phyloP scores from a whole-genome alignment of 2,888 invertebrate genomes.

The Timandra comae region DNA sequence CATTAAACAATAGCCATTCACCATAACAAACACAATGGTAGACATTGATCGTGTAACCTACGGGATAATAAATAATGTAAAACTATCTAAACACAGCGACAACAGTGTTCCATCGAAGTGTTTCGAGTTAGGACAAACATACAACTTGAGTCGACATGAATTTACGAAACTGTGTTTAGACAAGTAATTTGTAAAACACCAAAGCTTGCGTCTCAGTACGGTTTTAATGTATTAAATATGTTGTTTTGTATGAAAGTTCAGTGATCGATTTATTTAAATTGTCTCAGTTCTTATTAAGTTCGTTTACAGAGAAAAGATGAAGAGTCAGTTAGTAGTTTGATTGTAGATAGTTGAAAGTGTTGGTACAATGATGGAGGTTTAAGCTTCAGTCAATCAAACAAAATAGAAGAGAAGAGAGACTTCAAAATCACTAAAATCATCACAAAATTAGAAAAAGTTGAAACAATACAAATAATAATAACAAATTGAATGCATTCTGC shows the following conservation, averaged over 20 bases:
- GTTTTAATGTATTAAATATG: slow-evolving; percentile 22
- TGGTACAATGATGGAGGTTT: slow-evolving; percentile 59
- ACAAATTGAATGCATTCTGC: slow-evolving; percentile 37
- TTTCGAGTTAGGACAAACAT: slow-evolving; percentile 7
- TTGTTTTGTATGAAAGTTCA: slow-evolving; percentile 21
- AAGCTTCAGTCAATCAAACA: slow-evolving; percentile 44
- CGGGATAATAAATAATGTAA: slow-evolving; percentile 11
- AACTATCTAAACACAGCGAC: slow-evolving; percentile 16
- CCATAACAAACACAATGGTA: slow-evolving; percentile 18
- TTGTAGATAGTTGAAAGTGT: slow-evolving; percentile 52
- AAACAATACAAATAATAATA: slow-evolving; percentile 30
- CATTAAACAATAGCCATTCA: slow-evolving; percentile 30
- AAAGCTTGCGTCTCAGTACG: slow-evolving; percentile 59
- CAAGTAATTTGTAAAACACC: slow-evolving; percentile 25
- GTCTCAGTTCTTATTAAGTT: slow-evolving; percentile 53
- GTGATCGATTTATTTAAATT: slow-evolving; percentile 24
- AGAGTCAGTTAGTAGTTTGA: slow-evolving; percentile 43
- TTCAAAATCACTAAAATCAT: slow-evolving; percentile 44
- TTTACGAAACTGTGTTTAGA: slow-evolving; percentile 18
- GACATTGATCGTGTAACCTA: slow-evolving; percentile 8
- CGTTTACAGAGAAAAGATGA: slow-evolving; percentile 43
- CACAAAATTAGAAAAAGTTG: slow-evolving; percentile 40
- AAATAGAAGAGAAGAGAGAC: slow-evolving; percentile 31
- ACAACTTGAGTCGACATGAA: slow-evolving; percentile 1
- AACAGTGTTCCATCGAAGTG: slow-evolving; percentile 14